Conservation (phyloP, 2,113 vertebrate species). For the Isichthys henryi region DNA sequence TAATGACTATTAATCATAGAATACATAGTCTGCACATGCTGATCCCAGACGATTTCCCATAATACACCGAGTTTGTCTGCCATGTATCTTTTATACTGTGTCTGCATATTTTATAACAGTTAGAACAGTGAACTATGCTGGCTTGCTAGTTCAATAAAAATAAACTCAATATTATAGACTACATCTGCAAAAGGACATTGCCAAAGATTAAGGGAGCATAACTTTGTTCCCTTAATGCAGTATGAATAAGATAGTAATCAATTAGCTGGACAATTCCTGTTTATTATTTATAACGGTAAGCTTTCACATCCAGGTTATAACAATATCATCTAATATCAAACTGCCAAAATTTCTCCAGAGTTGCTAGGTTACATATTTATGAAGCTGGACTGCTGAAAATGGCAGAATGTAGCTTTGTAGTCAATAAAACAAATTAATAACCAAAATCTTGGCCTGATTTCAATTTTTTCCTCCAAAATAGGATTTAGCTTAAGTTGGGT, state of each 20-base stretch:
- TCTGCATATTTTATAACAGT: not conserved
- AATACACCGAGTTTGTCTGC: not conserved
- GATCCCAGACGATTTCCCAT: not conserved
- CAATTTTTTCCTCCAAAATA: not conserved
- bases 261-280: not conserved
- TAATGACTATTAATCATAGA: not conserved
- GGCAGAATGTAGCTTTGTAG: not conserved
- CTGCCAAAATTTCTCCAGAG: not conserved
- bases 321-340: not conserved
- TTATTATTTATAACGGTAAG: not conserved
- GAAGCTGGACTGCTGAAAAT: not conserved
- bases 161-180: not conserved
- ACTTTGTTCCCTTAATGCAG: not conserved
- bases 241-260: not conserved
- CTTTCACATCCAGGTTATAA: not conserved
- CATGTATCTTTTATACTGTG: not conserved
- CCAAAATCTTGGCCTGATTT: not conserved
- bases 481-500: not conserved
- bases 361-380: not conserved
- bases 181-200: not conserved
- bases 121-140: not conserved
- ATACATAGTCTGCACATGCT: not conserved
- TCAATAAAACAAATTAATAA: not conserved
- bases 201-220: not conserved
- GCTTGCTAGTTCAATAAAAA: not conserved